These are phyloP conservation scores for Metridium senile DNA, from an alignment of 92 coral and sea anemone genomes.

Conservation along the genomic window DNA sequence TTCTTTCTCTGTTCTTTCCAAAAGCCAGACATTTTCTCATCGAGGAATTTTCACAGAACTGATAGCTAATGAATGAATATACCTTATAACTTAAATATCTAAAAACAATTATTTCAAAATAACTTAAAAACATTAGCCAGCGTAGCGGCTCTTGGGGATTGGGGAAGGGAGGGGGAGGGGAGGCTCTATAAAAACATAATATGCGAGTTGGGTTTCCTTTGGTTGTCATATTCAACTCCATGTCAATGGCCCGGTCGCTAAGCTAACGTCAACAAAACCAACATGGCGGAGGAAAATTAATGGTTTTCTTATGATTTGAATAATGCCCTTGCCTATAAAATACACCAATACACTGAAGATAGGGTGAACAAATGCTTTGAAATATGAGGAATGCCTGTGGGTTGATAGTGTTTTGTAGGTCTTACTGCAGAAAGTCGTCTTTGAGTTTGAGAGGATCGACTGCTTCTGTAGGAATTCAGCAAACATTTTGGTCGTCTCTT, in stretches of 20 bases:
- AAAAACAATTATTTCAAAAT: no score
- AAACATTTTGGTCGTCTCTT: neutral
- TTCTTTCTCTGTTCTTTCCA: no score
- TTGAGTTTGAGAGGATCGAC: neutral
- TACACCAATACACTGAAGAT: neutral
- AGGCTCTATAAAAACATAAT: no score
- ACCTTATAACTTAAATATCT: no score
- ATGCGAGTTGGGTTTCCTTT: neutral
- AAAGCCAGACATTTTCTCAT: no score
- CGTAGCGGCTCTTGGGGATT: no score
- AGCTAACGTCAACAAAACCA: neutral
- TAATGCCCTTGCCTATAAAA: neutral
- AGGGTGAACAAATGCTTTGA: neutral
- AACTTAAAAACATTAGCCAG: no score
- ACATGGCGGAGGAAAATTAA: neutral
- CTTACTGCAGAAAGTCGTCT: neutral
- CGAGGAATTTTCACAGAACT: no score
- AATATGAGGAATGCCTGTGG: conserved; percentile 3
- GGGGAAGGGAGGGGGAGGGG: no score
- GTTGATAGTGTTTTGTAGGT: neutral
- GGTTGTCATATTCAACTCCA: neutral
- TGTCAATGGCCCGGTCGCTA: neutral
- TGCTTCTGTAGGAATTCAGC: neutral
- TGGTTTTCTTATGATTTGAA: neutral
- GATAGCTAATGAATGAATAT: no score